These are phyloP conservation scores for Philypnodon macrostomus DNA, from an alignment of 2,797 vertebrate species.

Conservation along the genomic window DNA sequence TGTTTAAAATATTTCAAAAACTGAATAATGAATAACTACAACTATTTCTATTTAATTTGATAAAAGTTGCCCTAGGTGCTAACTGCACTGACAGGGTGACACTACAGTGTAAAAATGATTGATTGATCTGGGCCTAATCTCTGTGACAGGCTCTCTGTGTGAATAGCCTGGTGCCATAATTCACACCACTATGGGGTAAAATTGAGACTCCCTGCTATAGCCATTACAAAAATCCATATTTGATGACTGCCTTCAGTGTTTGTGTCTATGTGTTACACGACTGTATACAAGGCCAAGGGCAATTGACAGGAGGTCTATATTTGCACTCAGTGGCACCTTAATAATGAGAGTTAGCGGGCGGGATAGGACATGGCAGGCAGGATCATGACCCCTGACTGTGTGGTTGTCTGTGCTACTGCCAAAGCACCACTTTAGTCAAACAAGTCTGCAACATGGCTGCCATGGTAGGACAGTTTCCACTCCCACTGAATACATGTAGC, in stretches of 20 bases:
- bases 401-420: constrained; percentile 25
- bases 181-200: constrained; percentile 51
- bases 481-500: constrained; percentile 10
- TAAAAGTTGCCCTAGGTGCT: neutral
- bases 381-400: constrained; percentile 37
- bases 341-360: constrained; percentile 52
- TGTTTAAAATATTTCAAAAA: neutral
- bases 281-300: constrained; percentile 52
- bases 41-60: no score
- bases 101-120: constrained; percentile 11
- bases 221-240: constrained; percentile 41
- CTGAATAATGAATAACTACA: no score
- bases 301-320: constrained; percentile 61
- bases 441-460: constrained; percentile 21
- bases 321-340: constrained; percentile 54
- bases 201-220: constrained; percentile 30
- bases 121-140: constrained; percentile 36
- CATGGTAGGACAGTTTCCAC: constrained; percentile 14
- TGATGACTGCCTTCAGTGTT: constrained; percentile 22
- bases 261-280: constrained; percentile 19
- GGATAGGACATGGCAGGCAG: constrained; percentile 28
- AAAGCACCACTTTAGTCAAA: constrained; percentile 29
- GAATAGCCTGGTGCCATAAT: constrained; percentile 46
- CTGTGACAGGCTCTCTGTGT: constrained; percentile 29
- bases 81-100: constrained; percentile 28